Conservation (phyloP, 2,113 vertebrate species). For the Cyphomyrus discorhynchus region DNA sequence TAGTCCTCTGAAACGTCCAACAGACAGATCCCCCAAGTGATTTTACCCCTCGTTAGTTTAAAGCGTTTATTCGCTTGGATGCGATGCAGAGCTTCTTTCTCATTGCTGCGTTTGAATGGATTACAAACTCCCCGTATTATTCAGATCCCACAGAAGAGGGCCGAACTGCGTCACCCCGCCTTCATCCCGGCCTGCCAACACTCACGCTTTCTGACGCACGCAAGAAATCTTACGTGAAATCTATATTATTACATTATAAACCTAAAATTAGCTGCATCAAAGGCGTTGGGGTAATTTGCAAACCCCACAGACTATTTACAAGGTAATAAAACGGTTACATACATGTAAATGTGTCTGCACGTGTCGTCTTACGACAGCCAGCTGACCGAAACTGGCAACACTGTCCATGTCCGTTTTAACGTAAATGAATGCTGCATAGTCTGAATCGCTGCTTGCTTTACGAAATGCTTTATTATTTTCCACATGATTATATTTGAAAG, state of each 20-base stretch:
- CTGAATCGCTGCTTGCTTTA: background rate
- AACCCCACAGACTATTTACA: no score
- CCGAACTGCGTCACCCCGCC: background rate
- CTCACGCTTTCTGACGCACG: no score
- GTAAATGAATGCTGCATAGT: background rate
- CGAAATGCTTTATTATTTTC: background rate
- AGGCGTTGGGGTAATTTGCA: no score
- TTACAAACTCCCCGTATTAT: background rate
- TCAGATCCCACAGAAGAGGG: background rate
- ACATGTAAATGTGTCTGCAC: no score
- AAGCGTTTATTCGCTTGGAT: background rate
- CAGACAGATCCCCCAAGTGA: background rate
- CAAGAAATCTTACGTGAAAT: no score
- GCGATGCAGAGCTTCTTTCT: background rate
- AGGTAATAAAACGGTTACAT: no score
- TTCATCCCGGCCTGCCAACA: no score
- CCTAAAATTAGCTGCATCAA: no score
- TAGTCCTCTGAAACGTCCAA: background rate
- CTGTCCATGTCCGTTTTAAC: background rate
- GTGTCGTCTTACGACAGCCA: no score
- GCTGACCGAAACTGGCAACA: no score
- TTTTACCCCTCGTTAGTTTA: background rate
- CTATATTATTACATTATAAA: no score
- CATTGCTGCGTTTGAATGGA: background rate
- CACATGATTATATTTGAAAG: background rate